Conservation (phyloP, 2,113 vertebrate genomes). For the Piaya cayana region DNA sequence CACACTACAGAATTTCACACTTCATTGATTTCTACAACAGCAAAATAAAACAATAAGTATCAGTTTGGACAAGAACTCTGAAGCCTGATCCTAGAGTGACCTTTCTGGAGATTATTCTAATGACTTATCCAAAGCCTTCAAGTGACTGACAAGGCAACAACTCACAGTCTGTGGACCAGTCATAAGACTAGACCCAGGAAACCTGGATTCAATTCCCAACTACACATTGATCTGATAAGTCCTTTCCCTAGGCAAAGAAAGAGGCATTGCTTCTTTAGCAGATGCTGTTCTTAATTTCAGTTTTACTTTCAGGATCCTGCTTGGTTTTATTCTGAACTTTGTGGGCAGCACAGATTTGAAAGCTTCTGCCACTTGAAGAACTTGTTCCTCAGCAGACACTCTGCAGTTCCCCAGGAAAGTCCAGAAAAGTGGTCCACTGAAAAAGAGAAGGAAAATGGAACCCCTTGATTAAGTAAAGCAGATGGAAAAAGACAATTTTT, state of each 20-base stretch:
- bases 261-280: neutral
- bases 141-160: neutral
- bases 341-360: neutral
- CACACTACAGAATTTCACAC: neutral
- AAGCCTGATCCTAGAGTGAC: neutral
- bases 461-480: neutral
- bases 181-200: neutral
- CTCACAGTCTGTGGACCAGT: neutral
- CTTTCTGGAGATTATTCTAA: neutral
- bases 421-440: neutral
- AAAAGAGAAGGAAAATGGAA: neutral
- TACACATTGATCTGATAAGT: neutral
- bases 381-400: neutral
- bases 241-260: neutral
- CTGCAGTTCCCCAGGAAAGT: neutral
- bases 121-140: neutral
- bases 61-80: neutral
- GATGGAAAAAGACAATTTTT: neutral
- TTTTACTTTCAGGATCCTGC: neutral
- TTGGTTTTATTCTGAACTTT: neutral
- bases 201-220: neutral
- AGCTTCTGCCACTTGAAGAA: neutral
- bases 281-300: neutral
- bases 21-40: neutral
- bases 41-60: neutral